Evolutionary conservation across 53 echinoderm and acorn worm genomes (phyloP).

Genomic region (Antedon mediterranea): DNA sequence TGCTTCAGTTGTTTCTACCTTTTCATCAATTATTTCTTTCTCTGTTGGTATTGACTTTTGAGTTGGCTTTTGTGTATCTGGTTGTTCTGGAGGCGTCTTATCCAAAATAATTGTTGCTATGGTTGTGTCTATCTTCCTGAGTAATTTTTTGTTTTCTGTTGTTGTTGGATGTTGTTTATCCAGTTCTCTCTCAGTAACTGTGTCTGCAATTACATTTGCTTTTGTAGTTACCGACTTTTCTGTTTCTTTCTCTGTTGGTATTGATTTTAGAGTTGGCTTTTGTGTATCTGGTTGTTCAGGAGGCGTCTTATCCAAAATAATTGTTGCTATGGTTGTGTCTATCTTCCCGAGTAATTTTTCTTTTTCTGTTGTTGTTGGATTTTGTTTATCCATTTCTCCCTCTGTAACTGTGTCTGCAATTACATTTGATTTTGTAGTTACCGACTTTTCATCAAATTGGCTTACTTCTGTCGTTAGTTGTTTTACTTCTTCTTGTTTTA

Average conservation of each 20-base stretch:
- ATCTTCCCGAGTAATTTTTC: background rate
- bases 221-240: background rate
- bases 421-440: background rate
- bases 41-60: background rate
- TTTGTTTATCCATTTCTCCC: background rate
- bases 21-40: background rate
- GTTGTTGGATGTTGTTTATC: background rate
- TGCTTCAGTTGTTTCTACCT: background rate
- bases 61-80: background rate
- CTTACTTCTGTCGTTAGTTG: background rate
- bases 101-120: background rate
- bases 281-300: background rate
- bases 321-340: background rate
- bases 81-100: background rate
- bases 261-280: background rate
- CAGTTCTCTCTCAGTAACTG: background rate
- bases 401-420: background rate
- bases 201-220: background rate
- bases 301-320: background rate
- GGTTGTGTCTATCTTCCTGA: background rate
- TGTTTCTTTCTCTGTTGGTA: background rate
- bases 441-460: background rate
- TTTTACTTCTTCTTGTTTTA: background rate
- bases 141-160: background rate
- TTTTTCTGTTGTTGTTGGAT: background rate